Conservation (phyloP, 2,113 vertebrate species). For the Pelodiscus sinensis region DNA sequence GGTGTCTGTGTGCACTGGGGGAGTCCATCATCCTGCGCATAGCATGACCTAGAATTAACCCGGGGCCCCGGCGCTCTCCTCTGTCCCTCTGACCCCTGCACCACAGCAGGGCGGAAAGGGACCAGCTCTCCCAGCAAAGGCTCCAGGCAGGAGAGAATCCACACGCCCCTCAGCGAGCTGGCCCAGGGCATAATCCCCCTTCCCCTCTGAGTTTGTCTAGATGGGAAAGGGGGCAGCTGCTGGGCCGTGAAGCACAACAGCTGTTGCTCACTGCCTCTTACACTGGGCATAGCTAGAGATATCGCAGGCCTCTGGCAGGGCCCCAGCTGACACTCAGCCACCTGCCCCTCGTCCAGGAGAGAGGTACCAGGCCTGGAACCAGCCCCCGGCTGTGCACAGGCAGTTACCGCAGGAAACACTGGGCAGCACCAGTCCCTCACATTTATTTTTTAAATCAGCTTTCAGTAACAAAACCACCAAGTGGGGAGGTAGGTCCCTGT, state of each 20-base stretch:
- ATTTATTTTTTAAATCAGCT: constrained; percentile 64
- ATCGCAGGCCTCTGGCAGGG: background rate
- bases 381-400: background rate
- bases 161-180: background rate
- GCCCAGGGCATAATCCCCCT: background rate
- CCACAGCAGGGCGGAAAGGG: background rate
- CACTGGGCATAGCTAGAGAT: background rate
- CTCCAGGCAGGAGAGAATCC: background rate
- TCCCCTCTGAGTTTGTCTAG: background rate
- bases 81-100: background rate
- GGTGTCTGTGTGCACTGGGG: background rate
- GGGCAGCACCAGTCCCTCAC: constrained; percentile 25
- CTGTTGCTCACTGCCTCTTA: background rate
- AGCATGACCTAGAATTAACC: background rate
- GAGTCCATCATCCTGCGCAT: background rate
- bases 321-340: background rate
- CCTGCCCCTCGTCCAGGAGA: no score
- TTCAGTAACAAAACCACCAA: constrained; percentile 66
- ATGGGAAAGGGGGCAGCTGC: background rate
- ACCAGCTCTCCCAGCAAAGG: background rate
- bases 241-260: background rate
- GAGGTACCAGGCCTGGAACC: no score
- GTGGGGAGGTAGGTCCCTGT: background rate
- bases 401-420: background rate
- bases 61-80: background rate